Evolutionary conservation across 1,140 invertebrate genomes (phyloP).

Genomic region (Venturia canescens): DNA sequence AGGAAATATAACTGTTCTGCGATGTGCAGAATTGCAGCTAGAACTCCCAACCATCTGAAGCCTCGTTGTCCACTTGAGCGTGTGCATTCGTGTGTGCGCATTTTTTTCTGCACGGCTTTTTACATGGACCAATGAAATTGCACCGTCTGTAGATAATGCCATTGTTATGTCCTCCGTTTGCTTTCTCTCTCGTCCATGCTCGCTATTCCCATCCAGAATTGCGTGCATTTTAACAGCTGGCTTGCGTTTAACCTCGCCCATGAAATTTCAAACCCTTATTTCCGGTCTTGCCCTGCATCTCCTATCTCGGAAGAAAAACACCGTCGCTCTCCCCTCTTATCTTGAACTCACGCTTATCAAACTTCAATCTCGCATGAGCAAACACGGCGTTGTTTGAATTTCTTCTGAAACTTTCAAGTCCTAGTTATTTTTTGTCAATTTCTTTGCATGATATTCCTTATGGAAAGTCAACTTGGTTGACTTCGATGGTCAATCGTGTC

Average conservation of each 20-base stretch:
- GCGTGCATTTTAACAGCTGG: not conserved
- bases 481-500: too few species aligned
- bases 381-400: too few species aligned
- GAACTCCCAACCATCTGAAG: not conserved
- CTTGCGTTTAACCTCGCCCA: conserved; percentile 7
- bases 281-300: too few species aligned
- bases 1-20: not conserved
- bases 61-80: not conserved
- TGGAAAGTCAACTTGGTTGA: not conserved
- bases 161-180: not conserved
- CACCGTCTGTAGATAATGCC: conserved; percentile 34
- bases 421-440: not conserved
- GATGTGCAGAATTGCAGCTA: not conserved
- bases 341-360: too few species aligned
- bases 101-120: not conserved
- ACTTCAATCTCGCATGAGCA: too few species aligned
- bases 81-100: too few species aligned
- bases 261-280: not conserved
- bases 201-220: not conserved
- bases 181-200: not conserved
- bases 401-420: not conserved
- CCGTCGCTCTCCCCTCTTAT: too few species aligned
- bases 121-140: conserved; percentile 24
- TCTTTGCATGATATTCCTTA: not conserved
- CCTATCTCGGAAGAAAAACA: too few species aligned